Conservation (phyloP, 2,797 vertebrate genomes). For the Pterois miles region DNA sequence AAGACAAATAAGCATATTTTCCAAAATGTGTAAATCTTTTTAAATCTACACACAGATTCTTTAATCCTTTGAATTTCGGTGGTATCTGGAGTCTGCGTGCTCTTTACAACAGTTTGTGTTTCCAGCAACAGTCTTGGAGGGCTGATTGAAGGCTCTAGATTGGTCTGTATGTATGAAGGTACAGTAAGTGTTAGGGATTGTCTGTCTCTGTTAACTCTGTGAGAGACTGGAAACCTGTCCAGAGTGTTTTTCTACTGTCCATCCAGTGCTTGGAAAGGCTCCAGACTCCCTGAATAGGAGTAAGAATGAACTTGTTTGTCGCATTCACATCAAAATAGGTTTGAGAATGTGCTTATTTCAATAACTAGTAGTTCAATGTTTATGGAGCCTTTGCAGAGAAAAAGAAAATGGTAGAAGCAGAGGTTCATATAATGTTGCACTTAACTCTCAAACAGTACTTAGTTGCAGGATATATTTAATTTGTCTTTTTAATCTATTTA, state of each 20-base stretch:
- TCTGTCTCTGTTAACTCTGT: slow-evolving; percentile 43
- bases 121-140: slow-evolving; percentile 6
- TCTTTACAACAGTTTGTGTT: neutral
- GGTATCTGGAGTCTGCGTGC: neutral
- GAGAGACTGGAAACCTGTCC: slow-evolving; percentile 30
- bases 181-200: slow-evolving; percentile 35
- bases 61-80: neutral
- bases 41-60: neutral
- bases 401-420: neutral
- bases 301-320: slow-evolving; percentile 12
- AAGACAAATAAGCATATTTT: neutral
- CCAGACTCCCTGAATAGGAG: slow-evolving; percentile 33
- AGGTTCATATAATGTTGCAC: neutral
- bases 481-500: slow-evolving; percentile 8
- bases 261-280: slow-evolving; percentile 31
- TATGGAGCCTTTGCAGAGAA: neutral
- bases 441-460: neutral
- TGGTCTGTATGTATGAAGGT: slow-evolving; percentile 23
- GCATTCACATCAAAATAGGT: slow-evolving; percentile 10
- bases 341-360: slow-evolving; percentile 9
- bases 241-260: slow-evolving; percentile 35
- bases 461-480: neutral
- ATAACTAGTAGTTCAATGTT: neutral
- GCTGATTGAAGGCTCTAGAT: slow-evolving; percentile 48
- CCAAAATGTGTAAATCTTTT: neutral